Evolutionary conservation across 2,888 invertebrate species (phyloP).

Genomic region (Epirrita christyi): DNA sequence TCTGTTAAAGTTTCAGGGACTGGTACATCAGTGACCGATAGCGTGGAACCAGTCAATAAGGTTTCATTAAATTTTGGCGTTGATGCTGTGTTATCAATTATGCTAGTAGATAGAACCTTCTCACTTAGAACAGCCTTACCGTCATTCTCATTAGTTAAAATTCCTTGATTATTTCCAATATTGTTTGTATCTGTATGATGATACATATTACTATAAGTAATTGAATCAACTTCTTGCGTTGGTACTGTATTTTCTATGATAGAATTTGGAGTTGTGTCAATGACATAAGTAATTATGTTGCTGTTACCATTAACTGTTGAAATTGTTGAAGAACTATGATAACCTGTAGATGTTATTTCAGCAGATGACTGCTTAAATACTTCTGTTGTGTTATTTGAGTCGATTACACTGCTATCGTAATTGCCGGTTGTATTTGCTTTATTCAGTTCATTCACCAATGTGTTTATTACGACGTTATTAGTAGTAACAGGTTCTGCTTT

Average conservation of each 20-base stretch:
- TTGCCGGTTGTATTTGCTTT: neutral
- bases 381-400: neutral
- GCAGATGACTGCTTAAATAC: neutral
- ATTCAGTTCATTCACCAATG: neutral
- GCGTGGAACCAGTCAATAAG: neutral
- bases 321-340: neutral
- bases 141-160: neutral
- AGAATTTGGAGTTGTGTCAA: neutral
- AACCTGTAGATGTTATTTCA: neutral
- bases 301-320: neutral
- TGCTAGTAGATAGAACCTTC: constrained; percentile 6
- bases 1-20: neutral
- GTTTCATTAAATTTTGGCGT: neutral
- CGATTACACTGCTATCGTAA: neutral
- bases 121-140: constrained; percentile 2
- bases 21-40: neutral
- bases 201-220: constrained; percentile 3
- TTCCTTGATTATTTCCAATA: neutral
- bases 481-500: neutral
- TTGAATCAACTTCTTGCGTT: neutral
- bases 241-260: constrained; percentile 4
- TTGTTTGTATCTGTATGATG: constrained; percentile 14
- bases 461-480: neutral
- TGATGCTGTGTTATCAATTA: neutral
- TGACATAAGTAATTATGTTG: neutral